phyloP scores from a whole-genome alignment of 1,140 invertebrate species.

The Micrasema longulum region DNA sequence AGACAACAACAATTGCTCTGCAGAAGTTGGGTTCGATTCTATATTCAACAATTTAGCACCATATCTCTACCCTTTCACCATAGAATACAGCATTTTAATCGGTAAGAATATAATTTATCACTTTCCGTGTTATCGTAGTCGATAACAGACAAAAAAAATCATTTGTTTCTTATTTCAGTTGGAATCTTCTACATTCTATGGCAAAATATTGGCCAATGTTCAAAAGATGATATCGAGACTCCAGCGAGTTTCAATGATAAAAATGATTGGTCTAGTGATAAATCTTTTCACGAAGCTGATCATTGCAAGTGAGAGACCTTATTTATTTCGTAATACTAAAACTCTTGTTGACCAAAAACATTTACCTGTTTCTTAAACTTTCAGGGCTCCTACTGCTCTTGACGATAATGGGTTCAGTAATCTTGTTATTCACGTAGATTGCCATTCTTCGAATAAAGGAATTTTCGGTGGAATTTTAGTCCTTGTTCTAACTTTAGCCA shows the following conservation, averaged over 20 bases:
- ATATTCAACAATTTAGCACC: constrained; percentile 73
- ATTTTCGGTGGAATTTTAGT: constrained; percentile 76
- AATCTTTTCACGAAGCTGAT: constrained; percentile 37
- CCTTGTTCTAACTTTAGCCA: constrained; percentile 73
- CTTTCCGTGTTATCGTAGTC: no score
- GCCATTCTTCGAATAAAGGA: constrained; percentile 78
- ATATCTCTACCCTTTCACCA: constrained; percentile 80
- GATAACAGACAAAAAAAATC: not conserved
- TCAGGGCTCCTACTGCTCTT: constrained; percentile 62
- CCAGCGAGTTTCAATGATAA: constrained; percentile 11
- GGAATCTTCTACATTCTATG: constrained; percentile 80
- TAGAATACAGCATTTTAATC: constrained; percentile 80
- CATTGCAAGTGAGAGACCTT: constrained; percentile 43
- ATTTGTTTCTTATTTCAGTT: constrained; percentile 60
- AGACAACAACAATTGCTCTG: constrained; percentile 41
- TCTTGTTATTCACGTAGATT: constrained; percentile 77
- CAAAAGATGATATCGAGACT: constrained; percentile 45
- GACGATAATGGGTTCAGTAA: constrained; percentile 70
- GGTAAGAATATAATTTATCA: constrained; percentile 61
- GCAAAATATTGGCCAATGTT: constrained; percentile 76
- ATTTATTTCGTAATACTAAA: no score
- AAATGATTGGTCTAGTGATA: constrained; percentile 41
- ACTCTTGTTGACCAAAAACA: not conserved
- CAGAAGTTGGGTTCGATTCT: constrained; percentile 57
- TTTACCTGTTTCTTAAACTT: constrained; percentile 11